Base-by-base conservation (phyloP, 2,113 vertebrate species). In the Polypterus bichir region DNA sequence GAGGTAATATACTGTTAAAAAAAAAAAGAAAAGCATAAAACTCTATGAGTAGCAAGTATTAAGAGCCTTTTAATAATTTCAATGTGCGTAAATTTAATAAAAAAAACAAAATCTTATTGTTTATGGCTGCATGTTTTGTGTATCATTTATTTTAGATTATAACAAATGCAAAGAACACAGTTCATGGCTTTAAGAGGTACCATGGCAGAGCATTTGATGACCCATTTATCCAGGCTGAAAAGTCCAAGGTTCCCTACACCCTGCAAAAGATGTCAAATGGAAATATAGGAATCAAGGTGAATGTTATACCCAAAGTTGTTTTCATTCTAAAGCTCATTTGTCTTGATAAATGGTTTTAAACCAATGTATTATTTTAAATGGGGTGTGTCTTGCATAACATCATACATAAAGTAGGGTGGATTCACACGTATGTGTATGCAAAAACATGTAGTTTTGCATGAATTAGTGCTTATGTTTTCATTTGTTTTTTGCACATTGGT, bases 171-270 rank as follows among this genome's bases (percentile, higher is more conserved):
- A 95, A 92, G 86, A 97, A 97, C 68, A 89, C 93, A 54, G 70
- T 97, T 27, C 92, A 97, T 70, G 88, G 93, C 59, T 97, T 97
- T 77, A 97, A 97, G 77, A 94, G 90, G 67, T 85, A 97, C 73
- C 93, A 97, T 8, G 91, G 92, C 59, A 81, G 93, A 73, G 77
- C 88, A 4, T 95, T 92, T 71, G 90, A 96, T 65, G 94, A 97
- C 75, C 86, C 88, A 5, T 87, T 86, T 71, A 86, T 97, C 68
- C 90, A 94, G 71, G 79, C 77, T 4, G 92, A 97, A 79, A 90
- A 84, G 71, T 71, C 77, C 66, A 92, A 82, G 70, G 83, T 96
- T 73, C 90, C 93, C 49, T 97, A 95, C 73, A 90, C 82, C 47
- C 82, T 97, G 70, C 90, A 94, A 72, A 94, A 91, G 74, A 84